Conservation (phyloP, 2,797 vertebrate species). For the Chelon auratus region DNA sequence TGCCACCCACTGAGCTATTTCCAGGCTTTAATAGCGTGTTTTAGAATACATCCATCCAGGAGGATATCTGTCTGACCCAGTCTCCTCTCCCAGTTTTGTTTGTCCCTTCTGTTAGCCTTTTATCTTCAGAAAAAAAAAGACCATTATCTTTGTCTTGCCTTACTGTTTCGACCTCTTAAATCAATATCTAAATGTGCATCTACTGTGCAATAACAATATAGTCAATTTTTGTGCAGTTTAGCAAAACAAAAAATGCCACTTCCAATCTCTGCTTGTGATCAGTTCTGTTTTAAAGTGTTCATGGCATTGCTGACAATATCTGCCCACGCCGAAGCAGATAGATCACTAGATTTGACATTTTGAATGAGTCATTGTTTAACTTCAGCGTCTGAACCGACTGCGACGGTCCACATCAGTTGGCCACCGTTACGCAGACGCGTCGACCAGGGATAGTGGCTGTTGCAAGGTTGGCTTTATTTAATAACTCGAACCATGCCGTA, state of each 20-base stretch:
- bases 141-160: neutral
- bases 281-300: conserved; percentile 6
- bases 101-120: conserved; percentile 21
- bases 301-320: conserved; percentile 9
- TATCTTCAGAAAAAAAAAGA: conserved; percentile 19
- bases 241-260: neutral
- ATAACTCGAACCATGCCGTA: neutral
- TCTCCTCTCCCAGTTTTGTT: conserved; percentile 29
- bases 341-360: neutral
- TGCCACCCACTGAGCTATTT: conserved; percentile 76
- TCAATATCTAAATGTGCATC: neutral
- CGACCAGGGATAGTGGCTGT: neutral
- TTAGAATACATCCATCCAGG: conserved; percentile 63
- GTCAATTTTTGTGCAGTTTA: neutral
- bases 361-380: conserved; percentile 24
- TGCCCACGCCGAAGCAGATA: conserved; percentile 5
- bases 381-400: conserved; percentile 3
- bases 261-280: neutral
- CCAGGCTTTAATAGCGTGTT: conserved; percentile 61
- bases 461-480: neutral
- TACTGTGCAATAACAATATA: neutral
- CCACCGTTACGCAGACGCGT: neutral
- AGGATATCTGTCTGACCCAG: conserved; percentile 59
- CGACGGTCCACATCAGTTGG: neutral
- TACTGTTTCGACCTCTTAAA: neutral